Base-by-base conservation (phyloP, 2,797 vertebrate species). In the Galago senegalensis region DNA sequence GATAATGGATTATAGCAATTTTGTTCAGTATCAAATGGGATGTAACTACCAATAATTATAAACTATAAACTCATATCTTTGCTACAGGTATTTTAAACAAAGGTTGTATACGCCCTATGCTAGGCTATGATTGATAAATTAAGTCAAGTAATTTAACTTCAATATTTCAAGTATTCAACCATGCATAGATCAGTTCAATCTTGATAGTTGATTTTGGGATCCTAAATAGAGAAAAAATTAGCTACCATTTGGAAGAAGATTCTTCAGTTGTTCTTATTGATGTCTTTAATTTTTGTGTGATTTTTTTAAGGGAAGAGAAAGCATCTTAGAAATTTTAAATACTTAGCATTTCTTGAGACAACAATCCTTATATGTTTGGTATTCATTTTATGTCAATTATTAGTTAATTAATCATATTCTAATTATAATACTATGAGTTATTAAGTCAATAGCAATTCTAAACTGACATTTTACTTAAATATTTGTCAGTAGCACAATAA, bases 381-480 rank as follows among this genome's bases (percentile, higher is more conserved):
- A 34, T 61, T 73, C 29, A 29, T 84, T 84, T 25, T 82, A 7
- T 53, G 43, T 31, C 37, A 77, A 10, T 40, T 60, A 65, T n/a
- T 69, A 16, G 23, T 58, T 58, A 87, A 60, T 17, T 80, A 49
- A 49, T 43, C 58, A 49, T 63, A 43, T 37, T 87, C 20, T 56
- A 60, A 20, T 34, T 70, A 31, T 27, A 81, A 27, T 1, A 83
- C 69, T 86, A 5, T 31, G 49, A 6, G 49, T 29, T 77, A 60
- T 79, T 65, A 93, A 93, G 61, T 27, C 76, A 20, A 31, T 85
- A 77, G 63, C 40, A 93, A 96, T 84, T 75, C 56, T 27, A 79
- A 88, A 67, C 12, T 61, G 14, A 69, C 81, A 76, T 79, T 25
- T 84, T 90, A 83, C 72, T 20, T 37, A 90, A 92, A 77, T 83